Evolutionary conservation across 30 jellyfish, hydroid and myxozoan species (phyloP), one percentile per base, ranked within the genome.

Genomic region (Clytia hemisphaerica): DNA sequence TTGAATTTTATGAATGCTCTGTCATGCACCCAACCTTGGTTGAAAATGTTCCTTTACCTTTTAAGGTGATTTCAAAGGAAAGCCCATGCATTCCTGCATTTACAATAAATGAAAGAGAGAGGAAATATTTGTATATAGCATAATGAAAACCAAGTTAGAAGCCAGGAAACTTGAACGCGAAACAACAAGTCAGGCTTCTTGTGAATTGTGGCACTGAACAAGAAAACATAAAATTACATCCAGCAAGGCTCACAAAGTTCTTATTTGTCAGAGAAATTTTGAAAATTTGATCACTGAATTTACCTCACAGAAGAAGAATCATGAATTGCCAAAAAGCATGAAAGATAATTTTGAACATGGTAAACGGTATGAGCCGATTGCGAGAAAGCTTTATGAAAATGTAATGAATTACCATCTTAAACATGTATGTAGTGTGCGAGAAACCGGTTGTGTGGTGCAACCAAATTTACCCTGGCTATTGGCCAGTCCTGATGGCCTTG

Each of bases 341-440:
- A 18, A 36, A 27, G 88, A 61, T 64, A 75, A 84, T 42, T 50
- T 75, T 25, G 63, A 75, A 49, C 84, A 73, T 60, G 85, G 75
- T 21, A 73, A 25, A 45, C 28, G 15, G 26, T 2, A 57, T 21
- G 83, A 73, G 42, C 82, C 69, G n/a, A 67, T 31, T n/a, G 81
- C 85, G 26, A 44, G 22, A 37, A 37, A 50, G 37, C 30, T 33
- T 28, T 75, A 75, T 75, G 83, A 61, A 15, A 50, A 75, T 19
- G 24, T 21, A 27, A 16, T 73, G 76, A 73, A 73, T 22, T 59
- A 58, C 71, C 58, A 38, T 19, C 44, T 73, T 24, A 58, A 35
- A 49, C 60, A 61, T 24, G 47, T 30, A n/a, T 44, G 19, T 4
- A 30, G 49, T 36, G 61, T 75, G 30, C 49, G 51, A 12, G 88